Percentiles rank a stretch among this genome's conserved stretches.
Conservation (phyloP, 2,113 vertebrate species). For the Cyanoderma ruficeps region DNA sequence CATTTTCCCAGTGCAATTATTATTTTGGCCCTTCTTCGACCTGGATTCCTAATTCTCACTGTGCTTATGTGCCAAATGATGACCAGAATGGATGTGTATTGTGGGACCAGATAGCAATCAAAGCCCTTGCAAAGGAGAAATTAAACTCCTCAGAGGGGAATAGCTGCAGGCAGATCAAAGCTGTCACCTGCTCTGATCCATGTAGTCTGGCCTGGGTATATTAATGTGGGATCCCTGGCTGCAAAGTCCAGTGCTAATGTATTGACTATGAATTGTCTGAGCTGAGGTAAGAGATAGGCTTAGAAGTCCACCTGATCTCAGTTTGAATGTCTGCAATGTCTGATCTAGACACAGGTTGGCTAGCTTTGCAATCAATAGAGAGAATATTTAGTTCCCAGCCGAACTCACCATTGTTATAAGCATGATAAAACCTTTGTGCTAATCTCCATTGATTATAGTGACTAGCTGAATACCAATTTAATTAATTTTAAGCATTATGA, state of each 20-base stretch:
- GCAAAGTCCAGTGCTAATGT: not conserved
- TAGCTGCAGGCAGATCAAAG: not conserved
- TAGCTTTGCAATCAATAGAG: not conserved
- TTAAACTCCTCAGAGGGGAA: not conserved
- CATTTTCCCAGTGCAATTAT: not conserved
- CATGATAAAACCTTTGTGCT: not conserved
- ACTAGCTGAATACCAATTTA: conserved; percentile 19
- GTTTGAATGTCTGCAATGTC: not conserved
- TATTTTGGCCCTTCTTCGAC: not conserved
- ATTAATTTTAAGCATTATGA: conserved; percentile 34
- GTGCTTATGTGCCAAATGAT: not conserved
- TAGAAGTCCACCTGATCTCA: not conserved
- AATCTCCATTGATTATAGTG: conserved; percentile 2
- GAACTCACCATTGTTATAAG: not conserved
- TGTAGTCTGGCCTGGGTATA: not conserved
- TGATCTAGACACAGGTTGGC: not conserved
- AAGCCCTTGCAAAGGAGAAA: not conserved
- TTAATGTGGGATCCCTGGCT: not conserved
- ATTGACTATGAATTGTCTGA: not conserved
- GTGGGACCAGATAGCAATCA: not conserved
- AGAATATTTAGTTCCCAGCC: not conserved
- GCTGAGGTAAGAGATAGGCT: not conserved
- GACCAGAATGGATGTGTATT: not conserved
- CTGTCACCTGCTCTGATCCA: not conserved
- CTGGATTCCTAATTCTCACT: not conserved